These are phyloP conservation scores for Platichthys flesus DNA, from an alignment of 2,113 vertebrate genomes.

Conservation along the genomic window DNA sequence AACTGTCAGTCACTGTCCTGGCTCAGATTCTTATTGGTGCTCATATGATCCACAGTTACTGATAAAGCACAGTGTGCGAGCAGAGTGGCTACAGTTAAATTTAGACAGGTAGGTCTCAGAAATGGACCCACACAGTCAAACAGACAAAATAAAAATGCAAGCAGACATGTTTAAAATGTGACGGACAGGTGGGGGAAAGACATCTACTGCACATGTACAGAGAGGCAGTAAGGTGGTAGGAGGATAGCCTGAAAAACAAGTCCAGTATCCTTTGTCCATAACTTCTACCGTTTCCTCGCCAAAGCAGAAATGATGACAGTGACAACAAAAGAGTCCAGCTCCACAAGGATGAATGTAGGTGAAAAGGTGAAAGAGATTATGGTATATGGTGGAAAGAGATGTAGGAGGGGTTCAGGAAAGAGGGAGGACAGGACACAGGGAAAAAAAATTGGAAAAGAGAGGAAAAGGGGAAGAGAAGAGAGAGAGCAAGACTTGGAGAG, in stretches of 20 bases:
- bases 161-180: neutral
- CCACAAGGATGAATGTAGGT: slow-evolving; percentile 31
- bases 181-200: no score
- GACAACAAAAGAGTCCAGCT: slow-evolving; percentile 4
- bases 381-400: slow-evolving; percentile 6
- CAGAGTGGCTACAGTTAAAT: no score
- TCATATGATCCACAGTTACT: neutral
- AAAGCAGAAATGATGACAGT: slow-evolving; percentile 4
- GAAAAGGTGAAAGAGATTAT: slow-evolving; percentile 32
- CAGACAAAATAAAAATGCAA: neutral
- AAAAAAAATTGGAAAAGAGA: neutral
- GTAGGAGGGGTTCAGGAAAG: neutral
- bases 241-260: neutral
- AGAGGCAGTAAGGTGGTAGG: neutral
- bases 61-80: no score
- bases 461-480: neutral
- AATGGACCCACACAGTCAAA: neutral
- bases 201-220: neutral
- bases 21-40: neutral
- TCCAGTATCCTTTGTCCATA: neutral
- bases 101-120: neutral
- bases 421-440: neutral
- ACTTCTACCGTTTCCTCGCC: neutral
- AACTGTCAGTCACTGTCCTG: neutral
- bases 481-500: neutral